A percentile compares a stretch with the other conserved stretches of the same genome.
Conservation (phyloP, 2,113 vertebrate genomes). For the Himantopus leucocephalus region DNA sequence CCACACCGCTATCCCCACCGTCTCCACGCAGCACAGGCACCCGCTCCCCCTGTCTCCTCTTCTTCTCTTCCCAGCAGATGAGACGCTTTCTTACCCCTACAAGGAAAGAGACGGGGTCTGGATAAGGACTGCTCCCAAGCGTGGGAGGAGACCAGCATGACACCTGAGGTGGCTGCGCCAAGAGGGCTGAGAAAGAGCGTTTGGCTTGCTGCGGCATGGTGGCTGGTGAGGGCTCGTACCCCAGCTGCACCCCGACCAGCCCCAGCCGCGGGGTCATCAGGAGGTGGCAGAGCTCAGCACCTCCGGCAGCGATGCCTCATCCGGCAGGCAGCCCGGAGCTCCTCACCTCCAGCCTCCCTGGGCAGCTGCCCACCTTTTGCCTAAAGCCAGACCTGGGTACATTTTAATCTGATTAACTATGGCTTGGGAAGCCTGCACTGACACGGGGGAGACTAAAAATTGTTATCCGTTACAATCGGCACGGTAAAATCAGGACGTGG, state of each 20-base stretch:
- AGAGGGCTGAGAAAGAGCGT: background rate
- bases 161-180: background rate
- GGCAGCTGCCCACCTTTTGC: background rate
- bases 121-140: background rate
- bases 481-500: background rate
- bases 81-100: background rate
- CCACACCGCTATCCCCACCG: background rate
- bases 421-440: background rate
- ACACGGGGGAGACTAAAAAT: background rate
- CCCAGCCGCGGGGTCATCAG: background rate
- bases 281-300: background rate
- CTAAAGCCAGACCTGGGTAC: background rate
- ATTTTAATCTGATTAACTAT: background rate
- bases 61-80: background rate
- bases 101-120: background rate
- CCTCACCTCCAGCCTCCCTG: background rate
- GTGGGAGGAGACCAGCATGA: rapidly evolving
- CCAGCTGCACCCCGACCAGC: background rate
- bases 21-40: background rate
- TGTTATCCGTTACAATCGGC: rapidly evolving
- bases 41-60: background rate
- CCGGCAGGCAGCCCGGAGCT: rapidly evolving
- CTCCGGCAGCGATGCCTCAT: background rate
- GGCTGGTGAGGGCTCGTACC: background rate
- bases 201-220: background rate